phyloP scores from a whole-genome alignment of 2,797 vertebrate species.

The Sebastolobus altivelis region DNA sequence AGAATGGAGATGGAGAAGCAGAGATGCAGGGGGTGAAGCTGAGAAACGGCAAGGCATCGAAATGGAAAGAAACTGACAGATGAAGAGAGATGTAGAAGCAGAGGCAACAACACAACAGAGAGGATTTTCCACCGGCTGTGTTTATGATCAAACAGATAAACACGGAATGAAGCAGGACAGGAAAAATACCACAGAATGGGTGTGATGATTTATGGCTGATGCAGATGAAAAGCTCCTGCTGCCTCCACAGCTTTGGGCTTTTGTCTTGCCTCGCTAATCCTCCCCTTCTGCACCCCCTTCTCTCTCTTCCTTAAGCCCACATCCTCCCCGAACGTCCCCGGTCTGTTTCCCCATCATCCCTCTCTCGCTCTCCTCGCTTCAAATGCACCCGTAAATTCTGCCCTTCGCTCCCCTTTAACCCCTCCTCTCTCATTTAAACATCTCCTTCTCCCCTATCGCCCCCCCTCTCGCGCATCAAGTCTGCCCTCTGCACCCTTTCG shows the following conservation, averaged over 20 bases:
- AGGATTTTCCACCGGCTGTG: constrained; percentile 7
- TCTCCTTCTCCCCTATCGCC: constrained; percentile 40
- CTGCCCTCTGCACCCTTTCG: constrained; percentile 42
- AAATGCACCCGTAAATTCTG: constrained; percentile 17
- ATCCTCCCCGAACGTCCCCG: constrained; percentile 24
- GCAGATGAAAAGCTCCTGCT: constrained; percentile 60
- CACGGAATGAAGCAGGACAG: constrained; percentile 22
- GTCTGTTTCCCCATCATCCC: constrained; percentile 39
- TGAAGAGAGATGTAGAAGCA: constrained; percentile 17
- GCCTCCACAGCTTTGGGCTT: constrained; percentile 52
- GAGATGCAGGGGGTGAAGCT: not conserved
- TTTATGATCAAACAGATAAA: constrained; percentile 52
- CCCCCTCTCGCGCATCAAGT: constrained; percentile 39
- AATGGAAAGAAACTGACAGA: constrained; percentile 21
- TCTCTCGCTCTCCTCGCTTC: constrained; percentile 17
- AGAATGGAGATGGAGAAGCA: not conserved
- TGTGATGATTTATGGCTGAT: constrained; percentile 66
- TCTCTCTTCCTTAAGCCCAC: constrained; percentile 57
- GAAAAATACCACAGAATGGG: constrained; percentile 26
- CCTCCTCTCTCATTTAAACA: constrained; percentile 50
- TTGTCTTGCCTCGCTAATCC: constrained; percentile 77
- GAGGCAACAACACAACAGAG: constrained; percentile 4
- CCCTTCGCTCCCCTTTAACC: constrained; percentile 49
- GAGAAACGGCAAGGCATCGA: not conserved
- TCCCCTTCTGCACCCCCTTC: constrained; percentile 41